These are phyloP conservation scores for Nomada goodeniana DNA, from an alignment of 2,888 invertebrate species.

Conservation along the genomic window DNA sequence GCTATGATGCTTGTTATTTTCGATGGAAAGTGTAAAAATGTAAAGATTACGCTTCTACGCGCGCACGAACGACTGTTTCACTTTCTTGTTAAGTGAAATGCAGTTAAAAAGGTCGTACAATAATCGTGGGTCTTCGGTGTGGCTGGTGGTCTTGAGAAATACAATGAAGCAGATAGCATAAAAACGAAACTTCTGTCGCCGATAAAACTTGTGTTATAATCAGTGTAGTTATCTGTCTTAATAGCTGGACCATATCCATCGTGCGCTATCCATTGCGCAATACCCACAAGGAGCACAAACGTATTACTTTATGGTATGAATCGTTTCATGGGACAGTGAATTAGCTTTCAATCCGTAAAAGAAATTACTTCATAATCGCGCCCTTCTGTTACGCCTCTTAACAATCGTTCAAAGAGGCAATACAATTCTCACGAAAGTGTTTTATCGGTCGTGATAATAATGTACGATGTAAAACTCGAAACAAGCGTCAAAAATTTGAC, in stretches of 20 bases:
- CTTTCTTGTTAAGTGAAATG: conserved; percentile 5
- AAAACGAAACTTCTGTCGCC: neutral
- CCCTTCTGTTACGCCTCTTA: too few species aligned
- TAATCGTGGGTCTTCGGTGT: neutral
- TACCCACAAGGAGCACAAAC: too few species aligned
- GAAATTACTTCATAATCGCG: too few species aligned
- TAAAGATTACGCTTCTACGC: conserved; percentile 23
- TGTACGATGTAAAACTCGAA: too few species aligned
- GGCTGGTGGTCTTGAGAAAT: conserved; percentile 7
- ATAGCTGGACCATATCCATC: too few species aligned
- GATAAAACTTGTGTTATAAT: too few species aligned
- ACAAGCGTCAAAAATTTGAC: neutral
- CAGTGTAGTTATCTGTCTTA: too few species aligned
- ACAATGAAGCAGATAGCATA: neutral
- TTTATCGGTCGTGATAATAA: neutral
- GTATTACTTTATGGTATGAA: too few species aligned
- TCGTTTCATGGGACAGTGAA: too few species aligned
- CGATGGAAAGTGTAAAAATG: conserved; percentile 10
- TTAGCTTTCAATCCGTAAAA: too few species aligned
- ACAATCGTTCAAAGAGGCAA: neutral
- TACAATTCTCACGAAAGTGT: neutral
- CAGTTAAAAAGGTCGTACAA: conserved; percentile 21
- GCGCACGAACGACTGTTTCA: conserved; percentile 27
- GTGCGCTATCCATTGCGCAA: too few species aligned
- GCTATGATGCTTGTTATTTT: neutral